phyloP scores from a whole-genome alignment of 2,797 vertebrate genomes.

The Lateolabrax maculatus region DNA sequence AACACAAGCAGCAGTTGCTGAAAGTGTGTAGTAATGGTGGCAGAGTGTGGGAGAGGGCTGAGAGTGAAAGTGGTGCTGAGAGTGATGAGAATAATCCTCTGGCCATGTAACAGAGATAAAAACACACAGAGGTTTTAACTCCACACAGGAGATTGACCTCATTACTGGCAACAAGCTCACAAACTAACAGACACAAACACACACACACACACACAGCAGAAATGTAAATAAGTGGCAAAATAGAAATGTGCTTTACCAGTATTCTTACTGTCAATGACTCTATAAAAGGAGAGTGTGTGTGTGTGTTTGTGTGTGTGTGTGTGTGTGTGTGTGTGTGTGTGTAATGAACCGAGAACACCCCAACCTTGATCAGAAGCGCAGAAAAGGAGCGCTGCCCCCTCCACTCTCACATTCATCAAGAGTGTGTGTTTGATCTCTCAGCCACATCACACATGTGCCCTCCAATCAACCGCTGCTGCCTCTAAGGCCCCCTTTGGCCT shows the following conservation, averaged over 20 bases:
- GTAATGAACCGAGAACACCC: slow-evolving; percentile 91
- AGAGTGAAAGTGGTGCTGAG: slow-evolving; percentile 64
- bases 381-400: slow-evolving; percentile 81
- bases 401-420: slow-evolving; percentile 93
- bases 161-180: slow-evolving; percentile 71
- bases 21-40: not conserved
- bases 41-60: slow-evolving; percentile 21
- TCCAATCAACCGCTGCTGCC: slow-evolving; percentile 78
- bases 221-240: slow-evolving; percentile 48
- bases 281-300: not conserved
- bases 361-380: slow-evolving; percentile 90
- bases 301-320: slow-evolving; percentile 25
- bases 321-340: slow-evolving; percentile 66
- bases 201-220: slow-evolving; percentile 17
- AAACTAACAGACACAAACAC: slow-evolving; percentile 38
- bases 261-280: slow-evolving; percentile 57
- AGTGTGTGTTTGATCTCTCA: slow-evolving; percentile 96
- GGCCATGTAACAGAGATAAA: slow-evolving; percentile 78
- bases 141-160: slow-evolving; percentile 78
- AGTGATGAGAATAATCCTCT: slow-evolving; percentile 78
- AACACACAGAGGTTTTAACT: slow-evolving; percentile 78
- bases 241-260: slow-evolving; percentile 36
- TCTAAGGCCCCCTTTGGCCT: slow-evolving; percentile 62
- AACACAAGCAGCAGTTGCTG: not conserved
- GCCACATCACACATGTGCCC: slow-evolving; percentile 93